Conservation (phyloP, 1,140 invertebrate genomes). For the Drosophila albomicans region DNA sequence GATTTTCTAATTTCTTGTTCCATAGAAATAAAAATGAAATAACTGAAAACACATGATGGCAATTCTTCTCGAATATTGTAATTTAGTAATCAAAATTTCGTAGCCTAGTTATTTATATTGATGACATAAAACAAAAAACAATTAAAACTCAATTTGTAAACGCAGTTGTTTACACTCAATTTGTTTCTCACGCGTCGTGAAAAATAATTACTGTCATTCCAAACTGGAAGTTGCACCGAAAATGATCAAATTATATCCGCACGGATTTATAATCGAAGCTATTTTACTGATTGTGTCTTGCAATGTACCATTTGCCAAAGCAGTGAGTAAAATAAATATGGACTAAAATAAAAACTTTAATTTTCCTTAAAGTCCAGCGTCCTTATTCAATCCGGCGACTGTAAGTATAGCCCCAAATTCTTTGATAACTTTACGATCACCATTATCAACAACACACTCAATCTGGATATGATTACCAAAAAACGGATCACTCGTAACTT, state of each 20-base stretch:
- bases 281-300: background rate
- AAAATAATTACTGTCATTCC: conserved; percentile 33
- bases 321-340: conserved; percentile 42
- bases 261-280: background rate
- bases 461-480: conserved; percentile 50
- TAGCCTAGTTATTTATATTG: background rate
- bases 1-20: conserved; percentile 48
- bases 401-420: conserved; percentile 37
- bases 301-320: background rate
- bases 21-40: conserved; percentile 50
- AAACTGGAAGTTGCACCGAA: conserved; percentile 12
- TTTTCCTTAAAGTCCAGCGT: conserved; percentile 33
- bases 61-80: too few species aligned
- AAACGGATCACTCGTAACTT: conserved; percentile 39
- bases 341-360: background rate
- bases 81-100: too few species aligned
- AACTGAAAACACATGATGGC: background rate
- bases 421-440: conserved; percentile 57
- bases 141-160: conserved; percentile 29
- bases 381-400: conserved; percentile 48
- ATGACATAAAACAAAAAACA: background rate
- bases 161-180: background rate
- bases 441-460: conserved; percentile 58
- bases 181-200: background rate
- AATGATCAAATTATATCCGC: conserved; percentile 22